Evolutionary conservation across 2,888 invertebrate species (phyloP), one percentile per base, ranked within the genome.

Genomic region (Plebejus melissa): DNA sequence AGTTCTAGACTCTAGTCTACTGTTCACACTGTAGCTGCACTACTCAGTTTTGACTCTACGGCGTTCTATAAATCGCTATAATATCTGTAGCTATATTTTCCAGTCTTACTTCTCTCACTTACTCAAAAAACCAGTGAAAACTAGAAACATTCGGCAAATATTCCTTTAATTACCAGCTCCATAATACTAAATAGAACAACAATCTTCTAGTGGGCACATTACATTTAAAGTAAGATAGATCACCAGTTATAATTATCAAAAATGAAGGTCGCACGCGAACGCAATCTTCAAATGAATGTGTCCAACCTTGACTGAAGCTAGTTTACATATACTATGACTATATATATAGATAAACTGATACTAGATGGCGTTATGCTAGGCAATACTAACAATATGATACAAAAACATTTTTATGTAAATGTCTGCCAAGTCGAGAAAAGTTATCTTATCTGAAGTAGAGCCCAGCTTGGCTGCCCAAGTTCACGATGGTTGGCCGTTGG

Each of bases 211-310:
- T 1, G 65, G 32, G 9, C 60, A 13, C 65, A 16, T 65, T 65
- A 65, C 65, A 13, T 65, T 22, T 22, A 22, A 65, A 32, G 13
- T 36, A 36, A 65, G 50, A 50, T 13, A 54, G 54, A 72, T 50
- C 50, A 72, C 46, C 13, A 28, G 46, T 28, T 71, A 71, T 50
- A 32, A 72, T 54, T 72, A 28, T 72, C 72, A 72, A 72, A 72
- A 54, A 50, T 54, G 72, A 54, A 72, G 72, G 72, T 32, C 72
- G 28, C 32, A 50, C 50, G 50, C 50, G 50, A 50, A 32, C 72
- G 46, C 71, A 71, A 46, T 71, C 72, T 16, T 65, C 54, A 50
- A 71, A 71, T 50, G 16, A 50, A 32, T 32, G 72, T 50, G 28
- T 54, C 50, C 54, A 50, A 54, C 72, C 72, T 72, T 72, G 72